Evolutionary conservation across 23 tunicate species (phyloP).

Genomic region (Ascidia mentula): DNA sequence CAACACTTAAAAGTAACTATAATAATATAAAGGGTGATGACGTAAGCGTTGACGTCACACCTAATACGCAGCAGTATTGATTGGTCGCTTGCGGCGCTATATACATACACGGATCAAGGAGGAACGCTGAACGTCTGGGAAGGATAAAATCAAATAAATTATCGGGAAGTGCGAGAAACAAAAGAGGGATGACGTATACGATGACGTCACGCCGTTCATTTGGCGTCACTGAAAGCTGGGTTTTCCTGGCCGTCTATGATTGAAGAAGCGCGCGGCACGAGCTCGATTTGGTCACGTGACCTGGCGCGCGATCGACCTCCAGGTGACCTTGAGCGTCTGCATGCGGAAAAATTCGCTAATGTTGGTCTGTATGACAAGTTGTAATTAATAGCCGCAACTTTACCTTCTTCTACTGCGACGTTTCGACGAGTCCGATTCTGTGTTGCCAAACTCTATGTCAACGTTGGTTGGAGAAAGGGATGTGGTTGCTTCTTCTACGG

Average conservation of each 20-base stretch:
- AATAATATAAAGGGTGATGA: too few relatives aligned
- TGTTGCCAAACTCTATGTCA: not conserved
- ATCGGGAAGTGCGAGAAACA: not conserved
- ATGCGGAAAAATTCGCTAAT: not conserved
- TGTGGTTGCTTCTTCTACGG: not conserved
- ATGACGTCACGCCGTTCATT: not conserved
- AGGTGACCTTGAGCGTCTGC: conserved; percentile 8
- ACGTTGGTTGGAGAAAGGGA: not conserved
- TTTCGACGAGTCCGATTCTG: not conserved
- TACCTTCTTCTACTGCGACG: not conserved
- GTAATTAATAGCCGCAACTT: not conserved
- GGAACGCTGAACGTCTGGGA: not conserved
- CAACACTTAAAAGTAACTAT: too few relatives aligned
- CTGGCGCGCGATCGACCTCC: not conserved
- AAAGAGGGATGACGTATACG: not conserved
- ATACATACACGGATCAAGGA: not conserved
- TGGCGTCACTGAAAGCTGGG: conserved; percentile 43
- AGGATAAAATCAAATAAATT: not conserved
- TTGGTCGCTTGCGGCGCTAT: not conserved
- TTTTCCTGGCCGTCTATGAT: conserved; percentile 11
- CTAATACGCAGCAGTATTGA: not conserved
- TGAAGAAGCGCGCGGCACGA: not conserved
- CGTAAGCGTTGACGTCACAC: not conserved
- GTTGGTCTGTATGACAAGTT: not conserved
- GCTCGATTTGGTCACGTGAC: conserved; percentile 2